Evolutionary conservation across 2,888 invertebrate species (phyloP), one percentile per base, ranked within the genome.

Genomic region (Leucophora obtusa): DNA sequence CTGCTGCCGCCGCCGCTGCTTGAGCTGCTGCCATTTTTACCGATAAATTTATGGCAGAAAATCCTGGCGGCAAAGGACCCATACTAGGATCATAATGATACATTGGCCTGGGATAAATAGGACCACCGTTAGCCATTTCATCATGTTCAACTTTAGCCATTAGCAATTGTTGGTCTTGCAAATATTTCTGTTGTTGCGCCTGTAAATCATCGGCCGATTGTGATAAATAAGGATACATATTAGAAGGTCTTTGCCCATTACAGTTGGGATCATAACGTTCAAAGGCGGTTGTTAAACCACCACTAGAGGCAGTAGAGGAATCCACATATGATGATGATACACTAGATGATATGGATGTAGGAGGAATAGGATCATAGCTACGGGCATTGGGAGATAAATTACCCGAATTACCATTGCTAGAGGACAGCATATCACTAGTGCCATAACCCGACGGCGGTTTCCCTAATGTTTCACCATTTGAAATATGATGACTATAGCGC

Each of bases 31-130:
- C 90, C 84, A 96, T 96, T 92, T 96, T 96, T 87, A 96, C 96
- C 84, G 95, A 95, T 85, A 95, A 92, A 92, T 95, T 96, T 89
- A 95, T 96, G 84, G 95, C 95, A 58, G 95, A 94, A 91, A 95
- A 94, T 83, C 94, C 95, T 53, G 94, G 94, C 79, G 94, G 95
- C 84, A 94, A 92, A 72, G 93, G 93, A 71, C 94, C 94, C 85
- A 93, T 93, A 86, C 93, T 92, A 59, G 94, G 93, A 88, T 95
- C 95, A 91, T 95, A 95, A 91, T 95, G 95, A 91, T 95, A 95
- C 93, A 95, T 94, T 84, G 95, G 95, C 90, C 95, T 94, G 83
- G 95, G 95, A 89, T 95, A 95, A 74, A 95, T 92, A 17, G 95
- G 95, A 70, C 94, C 94, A 8, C 82, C 83, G 33, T 86, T 87